These are phyloP conservation scores for Takifugu flavidus DNA, from an alignment of 2,113 vertebrate genomes.

Conservation along the genomic window DNA sequence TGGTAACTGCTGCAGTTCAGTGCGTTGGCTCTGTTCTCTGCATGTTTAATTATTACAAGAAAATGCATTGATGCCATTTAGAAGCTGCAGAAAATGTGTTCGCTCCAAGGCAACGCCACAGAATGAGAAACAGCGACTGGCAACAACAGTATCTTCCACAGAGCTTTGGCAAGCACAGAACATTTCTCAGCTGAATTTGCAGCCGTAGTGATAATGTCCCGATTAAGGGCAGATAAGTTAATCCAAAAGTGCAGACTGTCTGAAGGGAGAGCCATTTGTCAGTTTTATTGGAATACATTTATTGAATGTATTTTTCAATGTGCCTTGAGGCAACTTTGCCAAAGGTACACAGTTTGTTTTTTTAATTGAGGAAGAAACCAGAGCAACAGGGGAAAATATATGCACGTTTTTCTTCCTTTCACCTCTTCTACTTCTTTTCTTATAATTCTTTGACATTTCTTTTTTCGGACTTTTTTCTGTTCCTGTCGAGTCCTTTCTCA, in stretches of 20 bases:
- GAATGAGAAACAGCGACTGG: slow-evolving; percentile 21
- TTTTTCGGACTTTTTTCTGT: no score
- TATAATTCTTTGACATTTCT: no score
- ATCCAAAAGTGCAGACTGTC: slow-evolving; percentile 34
- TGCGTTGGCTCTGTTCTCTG: slow-evolving; percentile 11
- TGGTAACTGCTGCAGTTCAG: slow-evolving; percentile 27
- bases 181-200: slow-evolving; percentile 44
- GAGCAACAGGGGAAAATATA: no score
- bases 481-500: no score
- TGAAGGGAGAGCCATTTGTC: slow-evolving; percentile 16
- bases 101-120: slow-evolving; percentile 19
- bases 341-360: no score
- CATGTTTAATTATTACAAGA: slow-evolving; percentile 18
- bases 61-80: slow-evolving; percentile 26
- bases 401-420: no score
- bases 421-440: no score
- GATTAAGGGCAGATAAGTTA: slow-evolving; percentile 64
- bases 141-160: slow-evolving; percentile 26
- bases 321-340: no score
- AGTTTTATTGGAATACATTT: no score
- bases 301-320: no score
- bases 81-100: slow-evolving; percentile 39
- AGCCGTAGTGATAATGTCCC: slow-evolving; percentile 44
- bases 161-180: slow-evolving; percentile 23
- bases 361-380: no score